Evolutionary conservation across 2,888 invertebrate species (phyloP), one percentile per base, ranked within the genome.

Genomic region (Camptogramma bilineatum): DNA sequence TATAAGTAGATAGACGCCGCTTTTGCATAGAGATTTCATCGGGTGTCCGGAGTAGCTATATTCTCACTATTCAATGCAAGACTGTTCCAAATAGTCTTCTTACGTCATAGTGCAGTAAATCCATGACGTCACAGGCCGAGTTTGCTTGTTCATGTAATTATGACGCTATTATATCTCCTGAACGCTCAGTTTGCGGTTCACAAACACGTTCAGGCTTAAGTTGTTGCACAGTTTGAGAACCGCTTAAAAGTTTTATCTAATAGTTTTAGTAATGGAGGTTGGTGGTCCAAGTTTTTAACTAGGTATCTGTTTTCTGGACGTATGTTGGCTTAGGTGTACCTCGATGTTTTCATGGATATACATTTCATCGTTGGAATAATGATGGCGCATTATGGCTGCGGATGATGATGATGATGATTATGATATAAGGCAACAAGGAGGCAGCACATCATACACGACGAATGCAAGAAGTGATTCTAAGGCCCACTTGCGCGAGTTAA

Each of bases 61-160:
- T 3, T 28, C 5, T 4, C 28, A 28, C 0, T 28, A 3, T 28
- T 5, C 28, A 7, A 28, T 21, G 21, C 21, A 21, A n/a, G 2
- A 3, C 28, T 28, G 28, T 13, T 39, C 10, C 13, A 39, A 39
- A 39, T 13, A 39, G 10, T 31, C 5, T 31, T 31, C 13, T 39
- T 13, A 39, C 34, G 34, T 39, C 13, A 39, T 13, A 13, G 13
- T 39, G 34, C 34, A 84, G 28, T 28, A 28, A 84, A 83, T 84
- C 74, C 75, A 55, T 68, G 63, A 63, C 62, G 54, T 62, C 52
- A 62, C 54, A 48, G 31, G 48, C 64, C 60, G 53, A 64, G 64
- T 68, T 62, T 39, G 57, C 61, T 58, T 66, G 59, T 48, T 48
- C 58, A 46, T 47, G 58, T 67, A 69, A 71, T 71, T 71, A 70